Base-by-base conservation (phyloP, 2,797 vertebrate species). In the Arctocebus calabarensis region DNA sequence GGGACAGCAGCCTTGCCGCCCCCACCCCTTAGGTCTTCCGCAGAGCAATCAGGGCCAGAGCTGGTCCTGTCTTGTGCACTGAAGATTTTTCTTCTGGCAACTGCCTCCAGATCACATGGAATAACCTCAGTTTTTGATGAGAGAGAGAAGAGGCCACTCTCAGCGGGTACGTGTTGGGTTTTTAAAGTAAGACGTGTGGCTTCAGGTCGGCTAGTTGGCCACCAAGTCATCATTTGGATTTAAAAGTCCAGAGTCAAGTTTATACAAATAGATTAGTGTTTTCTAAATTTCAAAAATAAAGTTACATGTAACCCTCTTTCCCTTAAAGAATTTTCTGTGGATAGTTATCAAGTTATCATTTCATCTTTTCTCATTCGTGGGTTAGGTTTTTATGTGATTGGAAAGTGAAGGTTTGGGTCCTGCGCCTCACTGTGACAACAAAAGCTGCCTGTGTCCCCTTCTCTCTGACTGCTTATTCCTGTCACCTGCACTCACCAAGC, bases 361-460 rank as follows among this genome's bases (percentile, higher is more conserved):
- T 64, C 5, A 8, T 4, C 62, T 77, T 27, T 11, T 23, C 16
- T 32, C 20, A 7, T 40, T 20, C 1, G 17, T 7, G 2, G 87
- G 20, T 11, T 5, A 16, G 19, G 3, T 4, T 4, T 11, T 3
- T 48, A 25, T 64, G 14, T 12, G 48, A 57, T 43, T 19, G 1
- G 43, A 32, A 43, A n/a, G 23, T 0, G 40, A 32, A 27, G 20
- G 4, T 22, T 5, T n/a, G 68, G 16, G 13, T n/a, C 34, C 16
- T 22, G 11, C 16, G 0, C 3, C 14, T 20, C 1, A 4, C 3
- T 0, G 2, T 32, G 43, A 29, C 17, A 1, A 43, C 12, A 23
- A 5, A 40, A 3, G 11, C 7, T 66, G 64, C 61, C 27, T 62
- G 27, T 1, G 61, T 6, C 25, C 61, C 12, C 61, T 29, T 29